Evolutionary conservation across 2,797 vertebrate species (phyloP).

Genomic region (Leucoraja ocellata): DNA sequence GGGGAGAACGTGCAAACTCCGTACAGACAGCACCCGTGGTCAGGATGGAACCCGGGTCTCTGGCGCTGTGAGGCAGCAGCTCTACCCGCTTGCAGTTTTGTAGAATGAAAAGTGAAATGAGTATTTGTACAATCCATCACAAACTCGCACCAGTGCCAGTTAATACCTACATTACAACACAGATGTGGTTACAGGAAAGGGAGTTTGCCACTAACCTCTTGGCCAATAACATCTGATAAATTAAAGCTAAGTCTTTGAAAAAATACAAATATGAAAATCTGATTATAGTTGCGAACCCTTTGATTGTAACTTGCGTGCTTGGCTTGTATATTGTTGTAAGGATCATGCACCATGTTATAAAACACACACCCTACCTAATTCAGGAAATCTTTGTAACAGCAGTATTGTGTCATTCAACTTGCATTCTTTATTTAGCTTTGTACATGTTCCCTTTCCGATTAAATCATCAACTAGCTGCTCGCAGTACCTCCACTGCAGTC

Average conservation of each 20-base stretch:
- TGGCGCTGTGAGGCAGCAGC: too few species aligned
- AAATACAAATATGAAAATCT: background rate
- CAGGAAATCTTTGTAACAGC: background rate
- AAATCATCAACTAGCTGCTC: background rate
- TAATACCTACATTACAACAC: background rate
- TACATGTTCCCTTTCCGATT: background rate
- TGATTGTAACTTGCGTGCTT: background rate
- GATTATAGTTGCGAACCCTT: background rate
- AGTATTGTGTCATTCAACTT: background rate
- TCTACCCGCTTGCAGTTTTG: too few species aligned
- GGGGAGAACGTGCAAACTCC: too few species aligned
- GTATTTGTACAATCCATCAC: background rate
- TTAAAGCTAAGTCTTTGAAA: background rate
- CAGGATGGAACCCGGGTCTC: too few species aligned
- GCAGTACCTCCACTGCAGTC: background rate
- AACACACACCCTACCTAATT: background rate
- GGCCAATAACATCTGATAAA: background rate
- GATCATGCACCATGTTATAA: conserved; percentile 4
- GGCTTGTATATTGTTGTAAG: background rate
- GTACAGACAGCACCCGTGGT: too few species aligned
- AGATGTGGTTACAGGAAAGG: background rate
- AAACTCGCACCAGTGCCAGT: background rate
- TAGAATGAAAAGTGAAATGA: background rate
- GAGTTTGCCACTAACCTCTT: background rate
- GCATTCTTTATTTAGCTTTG: background rate